A percentile compares a stretch with the other conserved stretches of the same genome.
Evolutionary conservation across 1,140 invertebrate species (phyloP).

Genomic region (Chironomus tepperi): DNA sequence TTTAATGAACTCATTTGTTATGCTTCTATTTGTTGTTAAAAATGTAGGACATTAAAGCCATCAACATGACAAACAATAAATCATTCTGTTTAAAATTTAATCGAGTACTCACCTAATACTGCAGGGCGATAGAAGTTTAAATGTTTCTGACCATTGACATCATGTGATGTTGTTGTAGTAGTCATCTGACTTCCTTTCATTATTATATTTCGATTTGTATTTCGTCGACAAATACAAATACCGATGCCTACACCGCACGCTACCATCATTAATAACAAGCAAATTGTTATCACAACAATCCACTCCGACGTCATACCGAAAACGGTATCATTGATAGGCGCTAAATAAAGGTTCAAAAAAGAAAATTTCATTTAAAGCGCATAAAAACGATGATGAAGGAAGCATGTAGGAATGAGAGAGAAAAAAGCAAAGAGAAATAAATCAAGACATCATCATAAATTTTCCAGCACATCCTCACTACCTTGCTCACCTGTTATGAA

Average conservation of each 20-base stretch:
- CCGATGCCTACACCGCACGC: constrained; percentile 54
- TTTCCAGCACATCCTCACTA: not conserved
- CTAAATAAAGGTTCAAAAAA: not conserved
- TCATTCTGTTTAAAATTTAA: no score
- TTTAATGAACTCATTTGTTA: no score
- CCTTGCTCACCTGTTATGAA: no score
- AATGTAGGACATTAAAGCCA: no score
- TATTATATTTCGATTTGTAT: constrained; percentile 32
- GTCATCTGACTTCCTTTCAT: not conserved
- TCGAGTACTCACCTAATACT: constrained; percentile 18
- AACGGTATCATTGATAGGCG: constrained; percentile 7
- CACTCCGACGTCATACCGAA: constrained; percentile 63
- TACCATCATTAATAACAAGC: constrained; percentile 54
- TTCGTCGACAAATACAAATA: constrained; percentile 64
- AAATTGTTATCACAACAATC: constrained; percentile 62
- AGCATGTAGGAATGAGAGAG: not conserved
- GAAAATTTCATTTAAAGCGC: not conserved
- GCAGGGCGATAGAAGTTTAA: constrained; percentile 23
- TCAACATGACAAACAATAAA: no score
- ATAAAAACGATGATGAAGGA: not conserved
- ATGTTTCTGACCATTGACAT: constrained; percentile 16
- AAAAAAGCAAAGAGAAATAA: constrained; percentile 8
- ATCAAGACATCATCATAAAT: constrained; percentile 20
- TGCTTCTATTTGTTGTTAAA: no score
- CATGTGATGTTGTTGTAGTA: not conserved